phyloP scores from a whole-genome alignment of 2,113 vertebrate species.

The Sinocyclocheilus anshuiensis region DNA sequence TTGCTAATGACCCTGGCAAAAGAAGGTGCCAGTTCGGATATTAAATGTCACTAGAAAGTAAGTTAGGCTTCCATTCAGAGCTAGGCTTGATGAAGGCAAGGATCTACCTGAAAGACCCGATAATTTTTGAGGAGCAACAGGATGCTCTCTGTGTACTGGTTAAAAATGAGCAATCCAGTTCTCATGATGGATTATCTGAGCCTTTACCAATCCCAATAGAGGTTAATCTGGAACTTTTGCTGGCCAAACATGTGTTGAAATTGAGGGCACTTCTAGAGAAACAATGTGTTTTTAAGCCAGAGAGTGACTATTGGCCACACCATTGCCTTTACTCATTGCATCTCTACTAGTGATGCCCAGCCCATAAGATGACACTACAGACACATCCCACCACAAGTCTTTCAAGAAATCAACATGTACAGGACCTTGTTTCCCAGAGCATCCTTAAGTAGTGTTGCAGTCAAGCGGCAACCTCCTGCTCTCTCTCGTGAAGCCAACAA shows the following conservation, averaged over 20 bases:
- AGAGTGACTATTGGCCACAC: not conserved
- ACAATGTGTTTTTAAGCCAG: not conserved
- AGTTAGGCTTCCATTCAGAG: no score
- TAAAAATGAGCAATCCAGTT: not conserved
- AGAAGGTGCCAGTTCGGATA: no score
- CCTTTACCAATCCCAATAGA: not conserved
- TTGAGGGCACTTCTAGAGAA: not conserved
- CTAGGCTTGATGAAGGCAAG: no score
- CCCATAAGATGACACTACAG: not conserved
- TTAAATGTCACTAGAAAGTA: no score
- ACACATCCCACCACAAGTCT: not conserved
- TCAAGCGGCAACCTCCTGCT: no score
- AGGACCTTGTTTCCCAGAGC: not conserved
- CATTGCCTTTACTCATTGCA: not conserved
- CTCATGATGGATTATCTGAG: not conserved
- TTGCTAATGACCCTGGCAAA: no score
- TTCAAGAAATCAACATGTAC: not conserved
- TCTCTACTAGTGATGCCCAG: not conserved
- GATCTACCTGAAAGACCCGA: not conserved
- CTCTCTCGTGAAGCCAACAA: no score
- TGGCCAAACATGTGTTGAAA: not conserved
- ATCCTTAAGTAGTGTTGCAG: not conserved
- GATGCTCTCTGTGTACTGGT: not conserved
- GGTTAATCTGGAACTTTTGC: not conserved
- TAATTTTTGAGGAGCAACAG: no score